These are phyloP conservation scores for Cryptocheilus praepositus DNA, from an alignment of 2,888 invertebrate genomes.

Conservation along the genomic window DNA sequence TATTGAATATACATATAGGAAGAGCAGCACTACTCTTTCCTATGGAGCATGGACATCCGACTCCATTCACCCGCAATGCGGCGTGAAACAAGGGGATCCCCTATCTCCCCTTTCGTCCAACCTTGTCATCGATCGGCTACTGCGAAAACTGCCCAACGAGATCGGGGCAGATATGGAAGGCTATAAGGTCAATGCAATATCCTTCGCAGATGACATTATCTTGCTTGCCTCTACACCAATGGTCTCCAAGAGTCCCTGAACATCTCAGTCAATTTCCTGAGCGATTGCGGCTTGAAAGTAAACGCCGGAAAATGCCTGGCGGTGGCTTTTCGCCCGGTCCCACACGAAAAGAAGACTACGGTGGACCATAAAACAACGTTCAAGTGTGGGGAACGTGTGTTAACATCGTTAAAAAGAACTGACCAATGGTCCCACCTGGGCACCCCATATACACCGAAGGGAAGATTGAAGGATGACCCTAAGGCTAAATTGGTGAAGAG, in stretches of 20 bases:
- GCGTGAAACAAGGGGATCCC: background rate
- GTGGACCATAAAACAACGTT: too few species aligned
- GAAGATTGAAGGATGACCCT: background rate
- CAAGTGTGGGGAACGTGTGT: too few species aligned
- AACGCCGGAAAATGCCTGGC: conserved; percentile 36
- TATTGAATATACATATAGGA: background rate
- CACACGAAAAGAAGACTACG: conserved; percentile 28
- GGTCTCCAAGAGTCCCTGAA: conserved; percentile 26
- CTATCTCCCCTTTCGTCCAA: background rate
- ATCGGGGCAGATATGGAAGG: conserved; percentile 17
- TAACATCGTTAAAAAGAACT: too few species aligned
- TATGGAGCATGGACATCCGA: background rate
- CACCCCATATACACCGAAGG: background rate
- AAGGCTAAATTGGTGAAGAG: background rate
- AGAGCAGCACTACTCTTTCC: background rate
- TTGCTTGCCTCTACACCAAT: conserved; percentile 22
- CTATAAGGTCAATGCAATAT: conserved; percentile 1
- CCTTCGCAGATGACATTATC: conserved; percentile 44
- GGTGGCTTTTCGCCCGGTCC: conserved; percentile 16
- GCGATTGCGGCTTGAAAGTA: conserved; percentile 17
- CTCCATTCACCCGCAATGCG: background rate
- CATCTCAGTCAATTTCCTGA: conserved; percentile 11
- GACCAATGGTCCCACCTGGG: too few species aligned
- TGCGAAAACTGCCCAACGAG: conserved; percentile 5
- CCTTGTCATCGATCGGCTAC: background rate